Evolutionary conservation across 2,797 vertebrate species (phyloP).

Genomic region (Parotocinclus haroldoi): DNA sequence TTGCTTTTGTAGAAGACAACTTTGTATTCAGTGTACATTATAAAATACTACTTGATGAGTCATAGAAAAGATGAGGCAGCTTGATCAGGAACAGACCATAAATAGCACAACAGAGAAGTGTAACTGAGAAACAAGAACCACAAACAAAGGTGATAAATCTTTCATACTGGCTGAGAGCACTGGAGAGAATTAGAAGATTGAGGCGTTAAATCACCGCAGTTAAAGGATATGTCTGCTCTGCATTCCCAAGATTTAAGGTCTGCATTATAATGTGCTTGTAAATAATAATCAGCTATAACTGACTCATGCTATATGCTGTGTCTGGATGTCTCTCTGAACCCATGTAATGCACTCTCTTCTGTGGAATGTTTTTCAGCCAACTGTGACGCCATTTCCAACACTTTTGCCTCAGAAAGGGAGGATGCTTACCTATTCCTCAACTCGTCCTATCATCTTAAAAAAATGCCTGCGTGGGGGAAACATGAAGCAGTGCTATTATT

Average conservation of each 20-base stretch:
- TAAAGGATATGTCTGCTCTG: too few species aligned
- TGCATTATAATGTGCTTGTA: too few species aligned
- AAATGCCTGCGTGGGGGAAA: too few species aligned
- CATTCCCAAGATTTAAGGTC: too few species aligned
- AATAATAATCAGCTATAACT: too few species aligned
- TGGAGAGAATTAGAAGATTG: too few species aligned
- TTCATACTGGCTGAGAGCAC: too few species aligned
- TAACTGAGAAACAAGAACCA: neutral
- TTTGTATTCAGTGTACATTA: neutral
- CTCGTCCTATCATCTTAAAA: conserved; percentile 17
- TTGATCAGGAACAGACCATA: neutral
- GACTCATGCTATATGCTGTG: too few species aligned
- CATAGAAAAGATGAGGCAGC: neutral
- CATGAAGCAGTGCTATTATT: neutral
- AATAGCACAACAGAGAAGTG: neutral
- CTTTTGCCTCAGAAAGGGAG: conserved; percentile 13
- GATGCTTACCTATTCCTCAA: neutral
- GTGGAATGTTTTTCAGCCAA: neutral
- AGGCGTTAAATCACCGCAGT: too few species aligned
- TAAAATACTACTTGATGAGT: too few species aligned
- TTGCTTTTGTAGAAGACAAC: conserved; percentile 9
- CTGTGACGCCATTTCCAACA: conserved; percentile 7
- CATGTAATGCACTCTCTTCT: neutral
- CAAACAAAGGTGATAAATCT: neutral
- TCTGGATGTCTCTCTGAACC: neutral